Conservation (phyloP, 2,797 vertebrate genomes). For the Rousettus madagascariensis region DNA sequence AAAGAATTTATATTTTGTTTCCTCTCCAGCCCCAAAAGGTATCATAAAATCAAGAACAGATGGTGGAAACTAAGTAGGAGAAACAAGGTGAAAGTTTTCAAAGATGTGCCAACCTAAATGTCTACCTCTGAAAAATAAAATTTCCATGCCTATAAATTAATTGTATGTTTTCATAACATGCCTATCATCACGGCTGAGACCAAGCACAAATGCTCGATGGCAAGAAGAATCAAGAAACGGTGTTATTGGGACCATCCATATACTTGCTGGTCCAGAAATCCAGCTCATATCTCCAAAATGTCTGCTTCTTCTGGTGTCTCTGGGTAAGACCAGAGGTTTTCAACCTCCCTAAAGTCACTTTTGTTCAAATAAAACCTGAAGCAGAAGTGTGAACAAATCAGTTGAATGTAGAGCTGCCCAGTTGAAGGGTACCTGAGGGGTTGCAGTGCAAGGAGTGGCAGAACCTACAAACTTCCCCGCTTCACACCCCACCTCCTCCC, state of each 20-base stretch:
- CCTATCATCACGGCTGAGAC: background rate
- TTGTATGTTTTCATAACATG: background rate
- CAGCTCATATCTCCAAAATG: background rate
- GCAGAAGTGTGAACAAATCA: background rate
- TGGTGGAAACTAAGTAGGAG: background rate
- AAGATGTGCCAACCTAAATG: background rate
- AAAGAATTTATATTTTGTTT: background rate
- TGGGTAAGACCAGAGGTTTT: background rate
- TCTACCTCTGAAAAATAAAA: conserved; percentile 13
- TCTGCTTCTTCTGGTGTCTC: background rate
- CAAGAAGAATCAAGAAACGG: background rate
- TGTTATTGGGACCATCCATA: background rate
- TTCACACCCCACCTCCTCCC: no score
- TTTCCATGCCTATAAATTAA: background rate
- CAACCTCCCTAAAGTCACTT: background rate
- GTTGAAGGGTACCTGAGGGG: background rate
- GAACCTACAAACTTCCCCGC: background rate
- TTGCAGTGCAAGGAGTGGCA: fast-evolving
- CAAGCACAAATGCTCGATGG: background rate
- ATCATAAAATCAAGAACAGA: conserved; percentile 35
- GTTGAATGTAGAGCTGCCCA: background rate
- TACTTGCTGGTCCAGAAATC: background rate
- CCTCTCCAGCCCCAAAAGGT: background rate
- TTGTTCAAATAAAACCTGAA: background rate
- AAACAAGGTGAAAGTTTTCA: conserved; percentile 30